Evolutionary conservation across 2,797 vertebrate species (phyloP), one percentile per base, ranked within the genome.

Genomic region (Sciurus carolinensis): DNA sequence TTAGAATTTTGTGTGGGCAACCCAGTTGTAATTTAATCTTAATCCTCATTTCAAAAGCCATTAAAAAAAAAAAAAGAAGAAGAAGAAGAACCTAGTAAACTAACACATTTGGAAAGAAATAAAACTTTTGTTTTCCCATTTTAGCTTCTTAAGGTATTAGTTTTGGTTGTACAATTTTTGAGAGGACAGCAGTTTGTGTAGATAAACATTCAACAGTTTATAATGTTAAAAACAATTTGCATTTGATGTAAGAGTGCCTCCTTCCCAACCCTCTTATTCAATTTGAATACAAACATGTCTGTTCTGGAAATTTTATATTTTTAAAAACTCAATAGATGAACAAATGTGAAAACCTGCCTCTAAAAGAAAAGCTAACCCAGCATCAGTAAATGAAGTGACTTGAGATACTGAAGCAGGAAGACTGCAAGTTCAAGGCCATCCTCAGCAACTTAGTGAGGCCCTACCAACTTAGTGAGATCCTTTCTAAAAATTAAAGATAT

Each of bases 291-390:
- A 44, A 96, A n/a, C 39, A 90, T 71, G 18, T 44, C 73, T 93
- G 12, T 86, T 20, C 33, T 89, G n/a, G 80, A 96, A 95, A 91
- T 90, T 96, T 39, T 89, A 0, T 94, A 66, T 94, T 88, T 91
- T 92, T 64, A 84, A 90, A 97, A 92, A 87, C 64, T 88, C 85
- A 94, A 57, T 89, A 84, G 54, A n/a, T 84, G 62, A 95, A 42
- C 71, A 93, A 67, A 52, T 1, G 7, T 77, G 83, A 95, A 95
- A 89, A 92, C n/a, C 39, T 92, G 42, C 24, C n/a, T 89, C 44
- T 57, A 36, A 90, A 92, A 94, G 73, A n/a, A 30, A 92, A 87
- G 26, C 66, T 62, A 62, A 24, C 59, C 24, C 59, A 62, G 59
- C 22, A 24, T 17, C 59, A 26, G 59, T 62, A 62, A 62, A 26